Conservation (phyloP, 2,113 vertebrate genomes). For the Delphinapterus leucas region DNA sequence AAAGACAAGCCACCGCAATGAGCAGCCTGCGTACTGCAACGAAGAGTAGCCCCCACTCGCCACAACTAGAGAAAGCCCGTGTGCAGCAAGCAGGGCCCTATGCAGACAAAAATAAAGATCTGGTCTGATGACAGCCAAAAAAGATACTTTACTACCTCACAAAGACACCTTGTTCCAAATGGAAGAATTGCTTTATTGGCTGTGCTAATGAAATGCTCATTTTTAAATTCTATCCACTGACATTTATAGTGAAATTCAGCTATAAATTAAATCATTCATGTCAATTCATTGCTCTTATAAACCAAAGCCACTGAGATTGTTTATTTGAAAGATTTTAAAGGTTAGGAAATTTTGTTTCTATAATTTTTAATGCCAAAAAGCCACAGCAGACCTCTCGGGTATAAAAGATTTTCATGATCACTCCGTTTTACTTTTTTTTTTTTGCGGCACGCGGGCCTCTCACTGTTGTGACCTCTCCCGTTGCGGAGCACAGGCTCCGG, state of each 20-base stretch:
- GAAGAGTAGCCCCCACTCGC: too few species aligned
- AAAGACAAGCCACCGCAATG: too few species aligned
- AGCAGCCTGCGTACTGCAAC: too few species aligned
- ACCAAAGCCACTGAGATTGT: background rate
- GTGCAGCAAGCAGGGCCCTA: too few species aligned
- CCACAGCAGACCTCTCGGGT: background rate
- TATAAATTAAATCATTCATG: background rate
- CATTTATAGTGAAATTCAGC: background rate
- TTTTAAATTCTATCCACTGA: background rate
- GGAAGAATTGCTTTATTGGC: background rate
- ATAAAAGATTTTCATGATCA: background rate
- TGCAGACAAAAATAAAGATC: background rate
- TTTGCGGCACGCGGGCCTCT: too few species aligned
- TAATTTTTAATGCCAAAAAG: background rate
- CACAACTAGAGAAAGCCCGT: too few species aligned
- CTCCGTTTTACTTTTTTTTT: background rate
- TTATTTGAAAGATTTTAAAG: background rate
- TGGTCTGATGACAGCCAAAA: background rate
- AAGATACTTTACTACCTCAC: background rate
- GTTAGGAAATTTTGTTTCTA: background rate
- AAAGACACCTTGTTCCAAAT: background rate
- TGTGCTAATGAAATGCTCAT: background rate
- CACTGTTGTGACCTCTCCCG: too few species aligned
- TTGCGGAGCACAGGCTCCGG: too few species aligned
- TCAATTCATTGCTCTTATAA: background rate